Evolutionary conservation across 2,888 invertebrate species (phyloP), one percentile per base, ranked within the genome.

Genomic region (Stenotaenia linearis): DNA sequence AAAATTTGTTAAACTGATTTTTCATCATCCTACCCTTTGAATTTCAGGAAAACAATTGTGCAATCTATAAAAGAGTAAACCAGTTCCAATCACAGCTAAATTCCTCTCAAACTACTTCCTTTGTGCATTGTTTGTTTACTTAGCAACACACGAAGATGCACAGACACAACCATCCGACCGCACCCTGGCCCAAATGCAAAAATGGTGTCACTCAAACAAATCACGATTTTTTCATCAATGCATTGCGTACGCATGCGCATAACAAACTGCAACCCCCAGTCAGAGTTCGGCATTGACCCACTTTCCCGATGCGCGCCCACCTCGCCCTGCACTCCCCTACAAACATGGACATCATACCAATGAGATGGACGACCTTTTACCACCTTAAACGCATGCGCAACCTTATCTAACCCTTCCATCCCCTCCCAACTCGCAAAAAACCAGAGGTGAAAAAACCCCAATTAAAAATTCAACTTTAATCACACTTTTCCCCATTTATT

Each of bases 281-380:
- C 56, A 56, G 56, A 56, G 56, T 56, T n/a, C 56, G 56, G 56
- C 56, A 56, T 56, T 56, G 56, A 56, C 56, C 56, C 23, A 56
- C 21, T 21, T 56, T 56, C 4, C n/a, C 2, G 56, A 56, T n/a
- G 56, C 56, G 56, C 56, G 56, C 56, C 56, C 56, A 56, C 56
- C 56, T 56, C 56, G 56, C 56, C 56, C 56, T 56, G 21, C 56
- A 56, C 56, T 56, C 23, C 56, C 56, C 7, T 23, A 10, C 18
- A 23, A 56, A 56, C 56, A 56, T 56, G 56, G 56, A 23, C 56
- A 56, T 56, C 56, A 56, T 56, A 56, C 56, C 56, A 56, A 56
- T 56, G 56, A 56, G 56, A 56, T 56, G 56, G 56, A 56, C 23
- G 56, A 56, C 56, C 56, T 56, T 56, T 56, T 1, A 7, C 23